Evolutionary conservation across 1,140 invertebrate genomes (phyloP), one percentile per base, ranked within the genome.

Genomic region (Scaptomyza graminum): DNA sequence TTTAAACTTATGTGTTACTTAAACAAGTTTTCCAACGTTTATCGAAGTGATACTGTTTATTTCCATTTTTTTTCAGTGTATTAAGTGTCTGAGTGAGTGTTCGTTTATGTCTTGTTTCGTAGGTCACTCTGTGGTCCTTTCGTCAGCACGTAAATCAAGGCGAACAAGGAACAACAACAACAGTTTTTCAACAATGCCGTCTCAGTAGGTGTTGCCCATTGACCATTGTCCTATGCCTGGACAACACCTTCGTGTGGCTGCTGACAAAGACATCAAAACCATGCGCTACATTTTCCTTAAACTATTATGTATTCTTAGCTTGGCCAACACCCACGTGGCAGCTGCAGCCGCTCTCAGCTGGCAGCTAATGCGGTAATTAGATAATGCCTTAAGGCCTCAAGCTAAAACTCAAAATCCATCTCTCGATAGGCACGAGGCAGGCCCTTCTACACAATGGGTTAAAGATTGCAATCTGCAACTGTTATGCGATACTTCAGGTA

Each of bases 261-360:
- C 62, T 71, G 82, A 87, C 83, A 87, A 82, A 87, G 82, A 87
- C 83, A 87, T 88, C 78, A 81, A 65, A 78, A 61, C 55, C 71
- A 65, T 39, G 31, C 56, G 22, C 51, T 54, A n/a, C n/a, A 41
- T 41, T 44, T 50, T 47, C 49, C 71, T 56, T 64, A 72, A 85
- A 82, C 82, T 76, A 79, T 73, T 70, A 73, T 41, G 63, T 52
- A 79, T 83, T 22, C 34, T 39, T 37, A 60, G 57, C 37, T 59
- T 31, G 44, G 61, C 15, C 61, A 70, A 70, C 67, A 51, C 61
- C 62, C 61, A 74, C 65, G 51, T 70, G 71, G 37, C 66, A 51
- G 59, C 49, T 61, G 60, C 31, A 34, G 31, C 8, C 16, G 28
- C 57, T 52, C 39, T 57, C n/a, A 43, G 22, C 55, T 55, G 49